These are phyloP conservation scores for Xylota sylvarum DNA, from an alignment of 2,888 invertebrate genomes.

Conservation along the genomic window DNA sequence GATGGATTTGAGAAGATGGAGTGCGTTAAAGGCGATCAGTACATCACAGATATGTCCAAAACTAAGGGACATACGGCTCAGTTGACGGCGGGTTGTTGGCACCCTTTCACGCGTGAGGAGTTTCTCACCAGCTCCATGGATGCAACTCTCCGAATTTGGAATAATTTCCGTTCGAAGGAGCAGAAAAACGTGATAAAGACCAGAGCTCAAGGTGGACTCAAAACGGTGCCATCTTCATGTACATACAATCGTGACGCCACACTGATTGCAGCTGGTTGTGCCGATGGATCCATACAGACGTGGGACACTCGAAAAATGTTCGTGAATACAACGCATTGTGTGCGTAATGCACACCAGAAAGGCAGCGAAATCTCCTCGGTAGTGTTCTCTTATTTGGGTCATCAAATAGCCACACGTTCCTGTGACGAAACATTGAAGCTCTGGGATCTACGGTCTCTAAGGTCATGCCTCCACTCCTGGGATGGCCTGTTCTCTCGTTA, in stretches of 20 bases:
- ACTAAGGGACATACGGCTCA: constrained; percentile 98
- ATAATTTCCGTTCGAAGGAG: constrained; percentile 90
- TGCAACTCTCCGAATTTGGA: constrained; percentile 97
- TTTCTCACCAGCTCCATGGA: constrained; percentile 98
- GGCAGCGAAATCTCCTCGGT: constrained; percentile 93
- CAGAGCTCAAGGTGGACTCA: constrained; percentile 93
- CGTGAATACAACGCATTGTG: constrained; percentile 93
- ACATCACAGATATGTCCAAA: constrained; percentile 96
- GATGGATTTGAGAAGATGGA: constrained; percentile 97
- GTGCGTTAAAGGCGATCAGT: constrained; percentile 97
- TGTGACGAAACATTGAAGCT: constrained; percentile 97
- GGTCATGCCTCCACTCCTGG: constrained; percentile 90
- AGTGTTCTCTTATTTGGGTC: constrained; percentile 92
- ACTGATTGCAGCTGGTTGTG: constrained; percentile 95
- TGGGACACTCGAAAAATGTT: constrained; percentile 98
- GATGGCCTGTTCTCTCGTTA: constrained; percentile 92
- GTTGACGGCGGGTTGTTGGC: constrained; percentile 96
- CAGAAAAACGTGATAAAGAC: constrained; percentile 95
- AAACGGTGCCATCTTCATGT: constrained; percentile 94
- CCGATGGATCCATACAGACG: constrained; percentile 94
- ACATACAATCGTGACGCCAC: constrained; percentile 94
- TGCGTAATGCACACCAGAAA: constrained; percentile 92
- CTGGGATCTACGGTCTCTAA: constrained; percentile 96
- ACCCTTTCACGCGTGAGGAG: constrained; percentile 95
- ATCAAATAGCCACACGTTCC: constrained; percentile 90